phyloP scores from a whole-genome alignment of 1,140 invertebrate genomes.

The Drosophila sulfurigaster region DNA sequence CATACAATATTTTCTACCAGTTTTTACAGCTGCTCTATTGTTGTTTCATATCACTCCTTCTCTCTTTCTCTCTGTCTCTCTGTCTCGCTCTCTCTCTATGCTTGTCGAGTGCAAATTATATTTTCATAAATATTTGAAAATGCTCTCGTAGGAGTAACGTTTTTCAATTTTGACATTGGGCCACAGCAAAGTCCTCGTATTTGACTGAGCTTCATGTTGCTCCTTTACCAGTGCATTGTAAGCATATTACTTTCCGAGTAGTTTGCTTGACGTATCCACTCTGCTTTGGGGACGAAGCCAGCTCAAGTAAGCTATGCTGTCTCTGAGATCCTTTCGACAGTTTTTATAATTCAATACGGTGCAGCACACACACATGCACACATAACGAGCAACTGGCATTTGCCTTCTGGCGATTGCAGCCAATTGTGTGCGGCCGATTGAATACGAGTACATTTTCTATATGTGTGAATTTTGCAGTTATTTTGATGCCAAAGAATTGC shows the following conservation, averaged over 20 bases:
- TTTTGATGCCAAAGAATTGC: constrained; percentile 66
- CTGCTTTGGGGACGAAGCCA: not conserved
- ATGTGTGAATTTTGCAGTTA: constrained; percentile 59
- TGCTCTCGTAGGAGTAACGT: constrained; percentile 34
- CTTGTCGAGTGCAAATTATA: constrained; percentile 65
- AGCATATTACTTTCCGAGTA: constrained; percentile 38
- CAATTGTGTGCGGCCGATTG: constrained; percentile 38
- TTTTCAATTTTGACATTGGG: constrained; percentile 48
- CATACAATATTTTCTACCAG: constrained; percentile 25
- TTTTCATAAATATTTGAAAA: constrained; percentile 82
- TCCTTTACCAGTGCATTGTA: constrained; percentile 69
- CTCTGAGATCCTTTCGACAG: constrained; percentile 49
- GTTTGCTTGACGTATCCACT: not conserved
- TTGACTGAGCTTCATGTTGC: constrained; percentile 32
- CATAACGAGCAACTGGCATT: constrained; percentile 15
- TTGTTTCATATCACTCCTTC: constrained; percentile 27
- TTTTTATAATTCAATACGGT: constrained; percentile 68
- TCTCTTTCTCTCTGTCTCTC: not conserved
- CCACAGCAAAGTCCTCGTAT: constrained; percentile 18
- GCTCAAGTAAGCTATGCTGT: constrained; percentile 9
- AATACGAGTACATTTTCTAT: constrained; percentile 25
- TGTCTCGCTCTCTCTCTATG: too few relatives aligned
- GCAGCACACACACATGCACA: constrained; percentile 48
- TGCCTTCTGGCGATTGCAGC: constrained; percentile 44
- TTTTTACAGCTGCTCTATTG: constrained; percentile 35